Conservation (phyloP, 1,140 invertebrate genomes). For the Drosophila ambigua region DNA sequence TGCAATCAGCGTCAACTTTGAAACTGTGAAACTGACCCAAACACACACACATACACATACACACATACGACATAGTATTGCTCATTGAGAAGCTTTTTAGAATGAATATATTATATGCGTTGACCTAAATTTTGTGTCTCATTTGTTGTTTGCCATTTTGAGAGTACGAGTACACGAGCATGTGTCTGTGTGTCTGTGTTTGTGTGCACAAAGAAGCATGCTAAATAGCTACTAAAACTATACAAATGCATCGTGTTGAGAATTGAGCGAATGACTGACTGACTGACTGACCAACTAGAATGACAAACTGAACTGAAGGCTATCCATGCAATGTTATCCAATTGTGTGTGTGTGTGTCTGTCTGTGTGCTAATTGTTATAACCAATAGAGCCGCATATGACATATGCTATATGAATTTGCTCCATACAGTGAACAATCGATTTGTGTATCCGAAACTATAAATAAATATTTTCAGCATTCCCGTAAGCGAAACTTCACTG, state of each 20-base stretch:
- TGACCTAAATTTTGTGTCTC: conserved; percentile 41
- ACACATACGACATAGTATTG: neutral
- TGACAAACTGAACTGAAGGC: conserved; percentile 40
- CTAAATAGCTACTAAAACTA: conserved; percentile 46
- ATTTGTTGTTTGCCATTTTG: conserved; percentile 11
- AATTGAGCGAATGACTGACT: conserved; percentile 22
- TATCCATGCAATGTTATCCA: conserved; percentile 15
- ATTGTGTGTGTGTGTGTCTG: no score
- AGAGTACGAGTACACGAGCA: no score
- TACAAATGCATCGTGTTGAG: conserved; percentile 21
- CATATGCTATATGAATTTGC: neutral
- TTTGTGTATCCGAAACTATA: neutral
- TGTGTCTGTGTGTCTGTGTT: neutral
- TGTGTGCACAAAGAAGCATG: conserved; percentile 46
- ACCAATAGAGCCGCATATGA: conserved; percentile 9
- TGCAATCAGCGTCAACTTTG: neutral
- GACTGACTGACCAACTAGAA: conserved; percentile 30
- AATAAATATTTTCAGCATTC: no score
- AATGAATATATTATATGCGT: conserved; percentile 50
- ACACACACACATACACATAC: conserved; percentile 23
- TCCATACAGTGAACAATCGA: neutral
- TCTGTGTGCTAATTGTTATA: conserved; percentile 35
- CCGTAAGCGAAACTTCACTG: no score
- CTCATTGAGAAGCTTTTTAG: conserved; percentile 29
- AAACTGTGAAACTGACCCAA: conserved; percentile 20